Base-by-base conservation (phyloP, 2,113 vertebrate species). In the Sphaerodactylus townsendi region DNA sequence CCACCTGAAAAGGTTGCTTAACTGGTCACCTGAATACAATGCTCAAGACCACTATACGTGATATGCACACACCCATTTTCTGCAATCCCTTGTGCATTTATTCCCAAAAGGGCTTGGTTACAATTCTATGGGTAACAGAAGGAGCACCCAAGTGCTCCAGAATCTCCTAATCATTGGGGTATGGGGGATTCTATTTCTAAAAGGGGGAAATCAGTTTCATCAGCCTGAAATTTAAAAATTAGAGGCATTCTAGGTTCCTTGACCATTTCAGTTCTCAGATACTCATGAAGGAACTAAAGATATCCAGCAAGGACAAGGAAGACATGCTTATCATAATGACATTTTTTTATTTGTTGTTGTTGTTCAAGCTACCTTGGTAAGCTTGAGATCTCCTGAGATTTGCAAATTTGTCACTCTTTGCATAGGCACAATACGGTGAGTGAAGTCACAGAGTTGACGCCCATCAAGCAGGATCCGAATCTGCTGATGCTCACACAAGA, bases 401-500 rank as follows among this genome's bases (percentile, higher is more conserved):
- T 93, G 93, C 86, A 98, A 94, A 88, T 96, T 92, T 15, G 97
- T 98, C 91, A 98, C 96, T 74, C 96, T 95, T 79, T 94, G 94
- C 28, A 98, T 95, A 25, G 88, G 95, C 33, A 94, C 87, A 80
- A 97, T 17, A 21, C 97, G 97, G 90, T 98, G 97, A 79, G 92
- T 91, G 92, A 98, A 98, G 85, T 97, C 97, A 81, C 97, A 98
- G 82, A 98, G 95, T 65, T 97, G 97, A 89, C 97, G 97, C 19
- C 98, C 98, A 53, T 98, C 98, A 77, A 98, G 94, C 91, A 98
- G 75, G 85, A 98, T 95, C 50, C 97, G 96, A 86, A 98, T 98
- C 92, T 98, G 97, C 95, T 98, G 97, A 91, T 98, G 98, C 87
- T 98, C 97, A 90, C 98, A 98, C 1, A 98, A 95, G 1, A 98